phyloP scores from a whole-genome alignment of 37 sponge, comb jelly and placozoan genomes.

The Trichoplax adhaerens region DNA sequence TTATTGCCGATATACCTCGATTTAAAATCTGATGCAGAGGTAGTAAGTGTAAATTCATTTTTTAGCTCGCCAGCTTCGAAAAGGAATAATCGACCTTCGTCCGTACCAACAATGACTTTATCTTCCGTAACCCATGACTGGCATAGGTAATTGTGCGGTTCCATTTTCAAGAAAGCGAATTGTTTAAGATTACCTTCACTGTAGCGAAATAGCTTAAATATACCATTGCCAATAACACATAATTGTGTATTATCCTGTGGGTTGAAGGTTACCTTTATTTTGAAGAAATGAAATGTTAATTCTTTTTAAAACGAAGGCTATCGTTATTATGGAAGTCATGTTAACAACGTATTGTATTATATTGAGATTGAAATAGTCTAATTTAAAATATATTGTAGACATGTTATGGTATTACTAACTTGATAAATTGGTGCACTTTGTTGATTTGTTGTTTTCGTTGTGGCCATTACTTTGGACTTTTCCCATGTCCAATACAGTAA shows the following conservation, averaged over 20 bases:
- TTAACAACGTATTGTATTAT: neutral
- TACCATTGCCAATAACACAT: constrained; percentile 69
- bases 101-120: constrained; percentile 55
- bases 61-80: constrained; percentile 81
- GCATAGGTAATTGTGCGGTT: constrained; percentile 72
- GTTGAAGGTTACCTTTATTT: constrained; percentile 85
- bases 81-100: constrained; percentile 63
- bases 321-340: neutral
- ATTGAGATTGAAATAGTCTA: neutral
- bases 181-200: constrained; percentile 75
- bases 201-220: constrained; percentile 83
- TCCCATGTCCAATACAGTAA: constrained; percentile 94
- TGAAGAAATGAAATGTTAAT: neutral
- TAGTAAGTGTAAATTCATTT: constrained; percentile 40
- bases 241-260: constrained; percentile 89
- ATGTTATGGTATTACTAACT: constrained; percentile 24
- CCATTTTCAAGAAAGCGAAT: constrained; percentile 59
- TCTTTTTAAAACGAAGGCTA: too few species aligned
- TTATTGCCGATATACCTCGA: neutral
- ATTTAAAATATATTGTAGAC: neutral
- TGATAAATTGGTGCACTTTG: constrained; percentile 46
- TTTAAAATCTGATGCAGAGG: neutral
- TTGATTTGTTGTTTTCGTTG: constrained; percentile 42
- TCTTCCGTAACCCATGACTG: constrained; percentile 84
- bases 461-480: constrained; percentile 77